phyloP scores from a whole-genome alignment of 2,113 vertebrate genomes.

The Condylura cristata region DNA sequence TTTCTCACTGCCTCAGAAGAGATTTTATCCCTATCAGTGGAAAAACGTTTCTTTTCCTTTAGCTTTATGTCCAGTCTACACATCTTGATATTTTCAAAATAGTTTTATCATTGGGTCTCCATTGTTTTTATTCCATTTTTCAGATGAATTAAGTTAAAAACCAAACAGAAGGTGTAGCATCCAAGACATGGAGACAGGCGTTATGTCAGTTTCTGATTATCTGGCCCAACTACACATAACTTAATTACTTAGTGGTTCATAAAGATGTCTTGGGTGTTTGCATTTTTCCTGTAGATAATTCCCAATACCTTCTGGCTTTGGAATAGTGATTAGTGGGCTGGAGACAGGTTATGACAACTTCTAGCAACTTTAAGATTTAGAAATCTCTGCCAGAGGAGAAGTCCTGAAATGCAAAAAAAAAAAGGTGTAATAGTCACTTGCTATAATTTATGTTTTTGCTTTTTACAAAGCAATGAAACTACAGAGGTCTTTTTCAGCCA shows the following conservation, averaged over 20 bases:
- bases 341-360: slow-evolving; percentile 54
- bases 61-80: slow-evolving; percentile 44
- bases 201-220: neutral
- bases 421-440: neutral
- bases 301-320: neutral
- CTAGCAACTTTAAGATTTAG: slow-evolving; percentile 56
- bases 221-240: neutral
- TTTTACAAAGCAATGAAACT: slow-evolving; percentile 45
- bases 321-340: slow-evolving; percentile 1
- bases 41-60: neutral
- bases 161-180: neutral
- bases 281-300: slow-evolving; percentile 16
- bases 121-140: slow-evolving; percentile 40
- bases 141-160: slow-evolving; percentile 4
- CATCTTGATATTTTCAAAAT: slow-evolving; percentile 53
- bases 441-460: slow-evolving; percentile 12
- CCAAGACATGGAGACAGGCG: neutral
- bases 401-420: slow-evolving; percentile 27
- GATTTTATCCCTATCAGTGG: slow-evolving; percentile 18
- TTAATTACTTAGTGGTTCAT: neutral
- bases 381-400: slow-evolving; percentile 15
- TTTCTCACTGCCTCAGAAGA: slow-evolving; percentile 47
- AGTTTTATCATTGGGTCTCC: neutral
- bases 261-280: slow-evolving; percentile 18
- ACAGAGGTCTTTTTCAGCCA: neutral